phyloP scores from a whole-genome alignment of 2,113 vertebrate species.

The Nannospalax galili region DNA sequence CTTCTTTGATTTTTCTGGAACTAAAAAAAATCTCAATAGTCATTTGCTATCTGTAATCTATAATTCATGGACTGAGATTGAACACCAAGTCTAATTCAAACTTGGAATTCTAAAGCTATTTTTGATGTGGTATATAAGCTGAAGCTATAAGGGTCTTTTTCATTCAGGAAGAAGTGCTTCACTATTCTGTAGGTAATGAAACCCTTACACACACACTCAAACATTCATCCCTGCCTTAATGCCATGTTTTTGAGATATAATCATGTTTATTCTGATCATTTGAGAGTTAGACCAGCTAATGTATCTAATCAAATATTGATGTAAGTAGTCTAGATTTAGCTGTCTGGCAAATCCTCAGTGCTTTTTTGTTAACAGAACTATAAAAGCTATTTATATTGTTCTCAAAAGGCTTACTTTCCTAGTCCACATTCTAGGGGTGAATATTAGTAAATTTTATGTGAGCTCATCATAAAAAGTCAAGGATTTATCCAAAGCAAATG shows the following conservation, averaged over 20 bases:
- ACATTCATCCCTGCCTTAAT: constrained; percentile 62
- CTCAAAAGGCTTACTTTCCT: constrained; percentile 40
- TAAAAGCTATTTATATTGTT: constrained; percentile 70
- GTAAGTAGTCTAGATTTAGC: constrained; percentile 77
- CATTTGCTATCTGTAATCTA: constrained; percentile 86
- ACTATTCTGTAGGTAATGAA: constrained; percentile 81
- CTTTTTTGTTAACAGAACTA: constrained; percentile 69
- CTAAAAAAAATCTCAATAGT: constrained; percentile 85
- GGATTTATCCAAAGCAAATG: constrained; percentile 73
- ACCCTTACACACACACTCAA: constrained; percentile 59
- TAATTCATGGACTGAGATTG: constrained; percentile 87
- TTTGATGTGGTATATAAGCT: constrained; percentile 73
- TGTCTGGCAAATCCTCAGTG: constrained; percentile 51
- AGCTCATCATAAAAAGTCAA: neutral
- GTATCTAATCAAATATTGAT: constrained; percentile 78
- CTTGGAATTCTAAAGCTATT: constrained; percentile 82
- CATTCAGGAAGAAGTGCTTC: constrained; percentile 72
- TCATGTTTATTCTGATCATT: constrained; percentile 77
- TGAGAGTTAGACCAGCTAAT: constrained; percentile 76
- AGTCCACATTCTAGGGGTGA: neutral
- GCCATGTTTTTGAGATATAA: constrained; percentile 76
- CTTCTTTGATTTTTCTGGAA: constrained; percentile 83
- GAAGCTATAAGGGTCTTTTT: constrained; percentile 71
- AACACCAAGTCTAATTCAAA: constrained; percentile 84
- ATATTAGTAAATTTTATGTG: constrained; percentile 48